Base-by-base conservation (phyloP, 2,797 vertebrate species). In the Bradypodion ventrale region DNA sequence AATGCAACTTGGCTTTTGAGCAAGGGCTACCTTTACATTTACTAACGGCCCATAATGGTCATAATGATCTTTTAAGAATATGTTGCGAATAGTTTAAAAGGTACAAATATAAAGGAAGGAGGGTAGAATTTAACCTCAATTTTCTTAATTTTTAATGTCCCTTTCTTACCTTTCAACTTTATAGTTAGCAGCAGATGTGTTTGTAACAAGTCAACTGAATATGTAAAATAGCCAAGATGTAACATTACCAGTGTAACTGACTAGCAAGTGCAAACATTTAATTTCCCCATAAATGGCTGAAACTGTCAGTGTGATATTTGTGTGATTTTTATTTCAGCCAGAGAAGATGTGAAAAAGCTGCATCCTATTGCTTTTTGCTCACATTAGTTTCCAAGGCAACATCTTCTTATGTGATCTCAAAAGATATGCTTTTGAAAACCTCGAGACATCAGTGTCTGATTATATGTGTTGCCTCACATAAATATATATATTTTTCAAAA, bases 371-470 rank as follows among this genome's bases (percentile, higher is more conserved):
- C 90, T 91, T 94, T 92, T 90, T 93, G 90, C 93, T 80, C 82
- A 91, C 87, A 92, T 92, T 82, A 13, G 83, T 93, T 94, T 93
- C 92, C 92, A 94, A 90, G 90, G 92, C 88, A 94, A 94, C 92
- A 44, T 81, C 68, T 91, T 4, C 0, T 93, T 2, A 0, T 93
- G 82, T 92, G 81, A 87, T 88, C 91, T 87, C 92, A 78, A 86
- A n/a, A 92, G 90, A 88, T 91, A 78, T 74, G 87, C 46, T 75
- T 89, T 88, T 32, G 44, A 91, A 93, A 89, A 62, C 90, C 78
- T 12, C 1, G 2, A 83, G 85, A 85, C 92, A 87, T 82, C 42
- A 82, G 87, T 92, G 93, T 72, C 74, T 83, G 83, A 79, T 49
- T 87, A 89, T 63, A 78, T 78, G 65, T 52, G 81, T 83, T 52